Conservation (phyloP, 1,140 invertebrate species). For the Drosophila seguyi region DNA sequence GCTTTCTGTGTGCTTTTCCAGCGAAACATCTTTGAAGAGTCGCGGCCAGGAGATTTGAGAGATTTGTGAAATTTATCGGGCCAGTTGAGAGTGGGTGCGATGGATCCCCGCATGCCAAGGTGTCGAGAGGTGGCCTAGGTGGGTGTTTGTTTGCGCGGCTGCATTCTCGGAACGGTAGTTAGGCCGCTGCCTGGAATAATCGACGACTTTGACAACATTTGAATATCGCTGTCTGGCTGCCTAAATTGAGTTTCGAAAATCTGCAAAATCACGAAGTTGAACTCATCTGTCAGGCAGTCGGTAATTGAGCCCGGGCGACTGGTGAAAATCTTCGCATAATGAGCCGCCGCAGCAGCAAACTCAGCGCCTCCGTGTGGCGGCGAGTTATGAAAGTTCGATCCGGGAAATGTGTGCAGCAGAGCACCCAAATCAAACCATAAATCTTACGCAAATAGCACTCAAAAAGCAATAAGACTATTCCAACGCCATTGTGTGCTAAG, state of each 20-base stretch:
- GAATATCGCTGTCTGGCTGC: slow-evolving; percentile 66
- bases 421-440: slow-evolving; percentile 70
- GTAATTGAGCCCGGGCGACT: slow-evolving; percentile 66
- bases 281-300: slow-evolving; percentile 74
- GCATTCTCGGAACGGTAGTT: slow-evolving; percentile 77
- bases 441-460: slow-evolving; percentile 78
- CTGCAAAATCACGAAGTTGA: slow-evolving; percentile 75
- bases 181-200: slow-evolving; percentile 66
- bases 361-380: slow-evolving; percentile 13
- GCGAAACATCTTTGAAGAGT: slow-evolving; percentile 59
- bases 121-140: slow-evolving; percentile 45
- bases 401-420: slow-evolving; percentile 6
- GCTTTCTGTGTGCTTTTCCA: slow-evolving; percentile 39
- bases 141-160: slow-evolving; percentile 38
- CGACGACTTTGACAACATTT: slow-evolving; percentile 78
- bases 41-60: slow-evolving; percentile 68
- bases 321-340: slow-evolving; percentile 56
- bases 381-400: slow-evolving; percentile 31
- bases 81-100: slow-evolving; percentile 64
- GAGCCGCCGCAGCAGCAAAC: slow-evolving; percentile 20
- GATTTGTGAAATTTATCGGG: slow-evolving; percentile 82
- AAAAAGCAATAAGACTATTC: slow-evolving; percentile 83
- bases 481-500: slow-evolving; percentile 84
- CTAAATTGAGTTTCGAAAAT: slow-evolving; percentile 72
- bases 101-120: slow-evolving; percentile 22